Conservation (phyloP, 1,140 invertebrate species). For the Episyrphus balteatus region DNA sequence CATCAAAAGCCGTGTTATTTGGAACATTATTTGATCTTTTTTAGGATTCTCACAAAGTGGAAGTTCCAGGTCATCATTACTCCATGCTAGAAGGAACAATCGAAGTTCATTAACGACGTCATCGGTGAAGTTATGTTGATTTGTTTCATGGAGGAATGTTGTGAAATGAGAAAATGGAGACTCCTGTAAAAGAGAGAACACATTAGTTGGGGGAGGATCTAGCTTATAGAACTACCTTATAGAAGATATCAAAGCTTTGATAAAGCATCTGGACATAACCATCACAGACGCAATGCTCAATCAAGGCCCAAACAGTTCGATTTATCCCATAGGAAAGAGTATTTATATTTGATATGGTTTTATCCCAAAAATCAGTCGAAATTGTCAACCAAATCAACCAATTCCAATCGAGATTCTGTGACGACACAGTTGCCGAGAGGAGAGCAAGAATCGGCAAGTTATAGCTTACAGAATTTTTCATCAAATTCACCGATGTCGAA, state of each 20-base stretch:
- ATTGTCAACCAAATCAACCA: conserved; percentile 46
- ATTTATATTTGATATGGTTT: conserved; percentile 5
- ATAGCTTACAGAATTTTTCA: conserved; percentile 26
- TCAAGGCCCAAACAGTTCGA: conserved; percentile 13
- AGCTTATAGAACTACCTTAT: conserved; percentile 18
- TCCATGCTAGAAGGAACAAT: conserved; percentile 25
- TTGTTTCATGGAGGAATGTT: conserved; percentile 22
- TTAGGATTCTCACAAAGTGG: conserved; percentile 15
- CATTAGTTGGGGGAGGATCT: neutral
- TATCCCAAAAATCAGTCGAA: conserved; percentile 31
- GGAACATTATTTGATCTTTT: conserved; percentile 21
- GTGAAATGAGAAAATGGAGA: conserved; percentile 20
- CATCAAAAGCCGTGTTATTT: conserved; percentile 18
- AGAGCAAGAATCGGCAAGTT: conserved; percentile 42
- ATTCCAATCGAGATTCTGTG: conserved; percentile 31
- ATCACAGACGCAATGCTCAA: conserved; percentile 34
- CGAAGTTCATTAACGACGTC: conserved; percentile 21
- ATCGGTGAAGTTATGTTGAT: conserved; percentile 22
- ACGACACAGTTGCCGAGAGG: conserved; percentile 37
- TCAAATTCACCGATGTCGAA: conserved; percentile 36
- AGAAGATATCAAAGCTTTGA: conserved; percentile 45
- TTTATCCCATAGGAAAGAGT: too few relatives aligned
- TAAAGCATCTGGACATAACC: conserved; percentile 39
- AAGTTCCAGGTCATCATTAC: conserved; percentile 19
- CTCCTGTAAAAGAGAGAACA: conserved; percentile 9